phyloP scores from a whole-genome alignment of 2,888 invertebrate species.

The Acrocera orbiculus region DNA sequence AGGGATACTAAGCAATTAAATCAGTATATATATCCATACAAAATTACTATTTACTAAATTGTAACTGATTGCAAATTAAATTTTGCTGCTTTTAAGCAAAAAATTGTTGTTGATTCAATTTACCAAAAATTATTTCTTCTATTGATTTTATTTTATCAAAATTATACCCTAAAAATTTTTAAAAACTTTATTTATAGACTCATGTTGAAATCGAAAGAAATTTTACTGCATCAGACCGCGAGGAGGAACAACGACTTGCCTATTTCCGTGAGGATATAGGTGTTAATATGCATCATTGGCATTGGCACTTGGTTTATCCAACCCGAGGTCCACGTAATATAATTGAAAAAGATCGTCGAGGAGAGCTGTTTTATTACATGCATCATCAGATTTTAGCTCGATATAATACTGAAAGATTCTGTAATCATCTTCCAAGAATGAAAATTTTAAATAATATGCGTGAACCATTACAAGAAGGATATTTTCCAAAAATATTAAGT shows the following conservation, averaged over 20 bases:
- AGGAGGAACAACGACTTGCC: slow-evolving; percentile 62
- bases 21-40: too few relatives aligned
- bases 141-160: background rate
- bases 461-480: slow-evolving; percentile 55
- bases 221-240: slow-evolving; percentile 55
- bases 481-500: slow-evolving; percentile 66
- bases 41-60: too few relatives aligned
- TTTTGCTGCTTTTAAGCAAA: too few relatives aligned
- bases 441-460: slow-evolving; percentile 47
- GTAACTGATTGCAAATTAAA: too few relatives aligned
- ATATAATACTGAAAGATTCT: slow-evolving; percentile 61
- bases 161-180: background rate
- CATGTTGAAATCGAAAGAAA: slow-evolving; percentile 50
- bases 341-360: slow-evolving; percentile 54
- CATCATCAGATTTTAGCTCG: slow-evolving; percentile 43
- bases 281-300: slow-evolving; percentile 79
- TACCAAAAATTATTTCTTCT: too few relatives aligned
- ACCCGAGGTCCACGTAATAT: slow-evolving; percentile 42
- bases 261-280: slow-evolving; percentile 78
- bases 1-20: too few relatives aligned
- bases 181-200: background rate
- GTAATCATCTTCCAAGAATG: slow-evolving; percentile 47
- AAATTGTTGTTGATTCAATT: too few relatives aligned
- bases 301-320: slow-evolving; percentile 80
- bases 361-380: slow-evolving; percentile 59